phyloP scores from a whole-genome alignment of 2,797 vertebrate genomes.

The Parauchenoglanis ngamensis region DNA sequence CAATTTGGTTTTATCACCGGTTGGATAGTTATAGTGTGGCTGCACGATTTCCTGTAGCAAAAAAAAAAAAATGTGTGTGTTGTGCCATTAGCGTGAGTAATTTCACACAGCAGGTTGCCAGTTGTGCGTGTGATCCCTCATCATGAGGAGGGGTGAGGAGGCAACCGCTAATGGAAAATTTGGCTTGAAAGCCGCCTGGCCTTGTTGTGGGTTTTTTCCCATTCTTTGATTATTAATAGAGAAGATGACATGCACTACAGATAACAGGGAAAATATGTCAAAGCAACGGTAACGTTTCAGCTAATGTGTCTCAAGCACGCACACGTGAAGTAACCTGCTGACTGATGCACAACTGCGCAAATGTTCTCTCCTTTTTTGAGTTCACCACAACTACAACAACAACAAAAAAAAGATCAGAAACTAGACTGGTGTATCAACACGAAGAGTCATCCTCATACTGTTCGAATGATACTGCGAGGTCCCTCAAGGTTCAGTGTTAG shows the following conservation, averaged over 20 bases:
- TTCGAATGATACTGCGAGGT: slow-evolving; percentile 44
- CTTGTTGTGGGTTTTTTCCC: slow-evolving; percentile 71
- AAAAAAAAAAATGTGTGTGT: slow-evolving; percentile 69
- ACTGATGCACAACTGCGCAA: slow-evolving; percentile 40
- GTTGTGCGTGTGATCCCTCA: slow-evolving; percentile 73
- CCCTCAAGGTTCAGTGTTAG: slow-evolving; percentile 50
- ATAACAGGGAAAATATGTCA: slow-evolving; percentile 47
- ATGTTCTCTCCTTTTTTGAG: not conserved
- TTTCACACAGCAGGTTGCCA: slow-evolving; percentile 79
- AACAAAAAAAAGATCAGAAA: slow-evolving; percentile 14
- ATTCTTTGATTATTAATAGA: slow-evolving; percentile 63
- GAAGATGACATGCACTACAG: slow-evolving; percentile 57
- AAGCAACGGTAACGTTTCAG: slow-evolving; percentile 7
- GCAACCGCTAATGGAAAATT: slow-evolving; percentile 72
- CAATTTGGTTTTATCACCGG: slow-evolving; percentile 81
- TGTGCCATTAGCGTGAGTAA: slow-evolving; percentile 78
- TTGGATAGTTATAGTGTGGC: slow-evolving; percentile 79
- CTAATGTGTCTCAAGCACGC: slow-evolving; percentile 33
- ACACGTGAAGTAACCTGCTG: slow-evolving; percentile 43
- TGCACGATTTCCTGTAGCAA: slow-evolving; percentile 82
- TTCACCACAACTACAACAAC: slow-evolving; percentile 28
- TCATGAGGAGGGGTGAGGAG: slow-evolving; percentile 59
- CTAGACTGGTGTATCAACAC: slow-evolving; percentile 25
- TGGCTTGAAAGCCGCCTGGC: slow-evolving; percentile 68
- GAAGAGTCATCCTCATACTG: slow-evolving; percentile 40